These are phyloP conservation scores for Hydriomena furcata DNA, from an alignment of 2,888 invertebrate species.

Conservation along the genomic window DNA sequence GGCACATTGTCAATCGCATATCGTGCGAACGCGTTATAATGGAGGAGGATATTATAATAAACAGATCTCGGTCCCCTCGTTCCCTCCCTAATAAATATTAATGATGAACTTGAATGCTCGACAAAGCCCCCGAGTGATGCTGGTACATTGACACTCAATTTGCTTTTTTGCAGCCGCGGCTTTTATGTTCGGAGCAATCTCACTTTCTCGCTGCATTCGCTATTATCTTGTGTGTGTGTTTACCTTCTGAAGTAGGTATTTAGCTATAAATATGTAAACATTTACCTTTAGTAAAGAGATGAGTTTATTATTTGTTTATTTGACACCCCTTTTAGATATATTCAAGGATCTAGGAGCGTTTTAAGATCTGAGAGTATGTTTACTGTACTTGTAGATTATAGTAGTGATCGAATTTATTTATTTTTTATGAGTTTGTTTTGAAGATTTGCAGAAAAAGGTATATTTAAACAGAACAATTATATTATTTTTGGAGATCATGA, in stretches of 20 bases:
- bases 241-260: too few relatives aligned
- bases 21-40: constrained; percentile 82
- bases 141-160: constrained; percentile 81
- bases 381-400: too few relatives aligned
- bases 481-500: too few relatives aligned
- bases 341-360: too few relatives aligned
- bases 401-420: too few relatives aligned
- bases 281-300: constrained; percentile 13
- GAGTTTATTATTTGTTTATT: too few relatives aligned
- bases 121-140: constrained; percentile 68
- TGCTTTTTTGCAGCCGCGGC: constrained; percentile 60
- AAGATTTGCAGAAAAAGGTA: too few relatives aligned
- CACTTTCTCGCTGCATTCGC: constrained; percentile 31
- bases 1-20: constrained; percentile 62
- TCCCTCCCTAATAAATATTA: constrained; percentile 81
- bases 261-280: too few relatives aligned
- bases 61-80: constrained; percentile 76
- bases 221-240: constrained; percentile 24
- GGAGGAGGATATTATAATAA: constrained; percentile 81
- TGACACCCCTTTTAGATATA: too few relatives aligned
- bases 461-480: too few relatives aligned
- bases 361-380: too few relatives aligned
- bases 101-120: constrained; percentile 78
- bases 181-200: constrained; percentile 42
- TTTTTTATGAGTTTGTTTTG: too few relatives aligned